Base-by-base conservation (phyloP, 1,140 invertebrate genomes). In the Zelostemma sp. region DNA sequence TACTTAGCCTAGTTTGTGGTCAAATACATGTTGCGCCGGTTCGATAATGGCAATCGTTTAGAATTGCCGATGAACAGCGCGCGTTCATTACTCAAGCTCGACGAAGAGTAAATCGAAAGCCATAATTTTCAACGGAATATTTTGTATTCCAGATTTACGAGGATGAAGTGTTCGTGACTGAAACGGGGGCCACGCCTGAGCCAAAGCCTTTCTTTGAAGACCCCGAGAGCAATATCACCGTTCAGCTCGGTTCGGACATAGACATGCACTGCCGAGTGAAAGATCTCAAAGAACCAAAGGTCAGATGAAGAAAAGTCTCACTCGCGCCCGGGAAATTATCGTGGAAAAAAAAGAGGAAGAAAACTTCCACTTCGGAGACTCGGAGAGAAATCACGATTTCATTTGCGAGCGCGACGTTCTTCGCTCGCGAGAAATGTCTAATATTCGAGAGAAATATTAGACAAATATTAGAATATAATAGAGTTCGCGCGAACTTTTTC, bases 241-340 rank as follows among this genome's bases (percentile, higher is more conserved):
- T 88, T 1, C 89, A 90, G 48, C 81, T 90, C 6, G 89, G 89
- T 2, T 83, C 86, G 12, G 83, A 87, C 21, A 88, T 89, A 9
- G 85, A 89, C 71, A 84, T 91, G 65, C 88, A 91, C 72, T 91
- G 90, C 72, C 81, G 87, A 60, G 88, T 91, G 19, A 88, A 90
- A 64, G 86, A 90, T 72, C 86, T 87, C 16, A 87, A 90, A 58
- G 88, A 88, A 79, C 87, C 88, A 64, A 90, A 88, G 81, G 90
- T 91, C 75, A 83, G 86, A 35, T 35, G 33, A n/a, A 35, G 33
- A 35, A 35, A 1, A 35, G 6, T 35, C n/a, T 35, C n/a, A 6
- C 33, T 35, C n/a, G 33, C 33, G 33, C n/a, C 11, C 33, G 33
- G 6, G 2, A 35, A 35, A 35, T 5, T 35, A 35, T 2, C 33